phyloP scores from a whole-genome alignment of 35 echinoderm and acorn worm genomes.

The Ptychodera flava region DNA sequence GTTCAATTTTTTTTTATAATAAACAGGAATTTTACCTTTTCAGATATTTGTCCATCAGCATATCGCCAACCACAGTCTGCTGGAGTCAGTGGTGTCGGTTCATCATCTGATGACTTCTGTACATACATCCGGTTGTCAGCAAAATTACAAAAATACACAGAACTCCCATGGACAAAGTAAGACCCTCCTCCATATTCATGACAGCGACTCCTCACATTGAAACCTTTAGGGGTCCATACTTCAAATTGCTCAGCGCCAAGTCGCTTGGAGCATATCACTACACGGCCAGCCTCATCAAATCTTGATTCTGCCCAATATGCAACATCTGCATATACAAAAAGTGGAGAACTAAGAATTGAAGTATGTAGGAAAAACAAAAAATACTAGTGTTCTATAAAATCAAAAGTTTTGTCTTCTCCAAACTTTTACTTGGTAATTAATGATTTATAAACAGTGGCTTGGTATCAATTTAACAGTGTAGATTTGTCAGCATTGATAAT shows the following conservation, averaged over 20 bases:
- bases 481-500: no score
- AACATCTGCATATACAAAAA: no score
- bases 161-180: neutral
- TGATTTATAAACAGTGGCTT: no score
- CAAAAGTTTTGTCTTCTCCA: no score
- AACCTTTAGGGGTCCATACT: neutral
- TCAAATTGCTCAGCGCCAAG: neutral
- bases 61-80: neutral
- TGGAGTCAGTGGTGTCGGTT: neutral
- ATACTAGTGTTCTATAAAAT: no score
- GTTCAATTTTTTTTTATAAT: no score
- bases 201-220: neutral
- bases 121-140: neutral
- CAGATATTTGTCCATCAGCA: neutral
- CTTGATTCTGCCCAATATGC: neutral
- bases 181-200: neutral
- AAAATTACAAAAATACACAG: neutral
- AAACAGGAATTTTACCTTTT: neutral
- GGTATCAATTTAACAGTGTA: no score
- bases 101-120: neutral
- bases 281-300: neutral
- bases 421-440: no score
- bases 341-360: no score
- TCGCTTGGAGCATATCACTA: neutral
- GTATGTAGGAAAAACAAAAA: neutral